Evolutionary conservation across 2,797 vertebrate genomes (phyloP).

Genomic region (Muraenolepis orangiensis): DNA sequence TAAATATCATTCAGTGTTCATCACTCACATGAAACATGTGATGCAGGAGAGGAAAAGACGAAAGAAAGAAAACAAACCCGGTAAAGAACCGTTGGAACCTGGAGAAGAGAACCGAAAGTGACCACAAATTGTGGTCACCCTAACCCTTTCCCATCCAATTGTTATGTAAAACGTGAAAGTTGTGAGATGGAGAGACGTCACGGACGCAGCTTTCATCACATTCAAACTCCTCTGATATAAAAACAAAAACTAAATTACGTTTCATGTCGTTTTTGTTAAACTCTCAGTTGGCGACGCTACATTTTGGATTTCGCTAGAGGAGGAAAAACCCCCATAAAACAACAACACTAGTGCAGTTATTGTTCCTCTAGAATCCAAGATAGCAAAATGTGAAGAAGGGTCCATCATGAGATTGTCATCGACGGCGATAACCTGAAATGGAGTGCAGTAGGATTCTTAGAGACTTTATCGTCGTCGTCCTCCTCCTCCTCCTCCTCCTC

Average conservation of each 20-base stretch:
- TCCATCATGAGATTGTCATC: neutral
- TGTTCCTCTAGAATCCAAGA: neutral
- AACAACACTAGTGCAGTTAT: neutral
- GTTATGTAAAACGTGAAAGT: neutral
- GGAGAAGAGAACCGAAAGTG: neutral
- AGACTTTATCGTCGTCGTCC: neutral
- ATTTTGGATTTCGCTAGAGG: neutral
- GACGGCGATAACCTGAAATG: neutral
- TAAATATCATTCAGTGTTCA: slow-evolving; percentile 81
- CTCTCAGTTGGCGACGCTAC: neutral
- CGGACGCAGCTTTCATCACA: neutral
- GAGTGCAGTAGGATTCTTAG: neutral
- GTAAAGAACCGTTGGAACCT: no score
- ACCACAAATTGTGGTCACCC: neutral
- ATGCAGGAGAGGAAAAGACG: slow-evolving; percentile 45
- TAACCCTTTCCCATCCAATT: neutral
- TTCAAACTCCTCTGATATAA: neutral
- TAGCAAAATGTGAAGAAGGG: neutral
- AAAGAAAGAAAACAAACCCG: slow-evolving; percentile 18
- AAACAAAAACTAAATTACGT: no score
- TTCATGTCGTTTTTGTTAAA: no score
- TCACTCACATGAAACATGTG: slow-evolving; percentile 67
- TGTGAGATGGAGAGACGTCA: neutral
- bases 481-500: no score
- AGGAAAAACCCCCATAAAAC: neutral